A percentile compares a stretch with the other conserved stretches of the same genome.
phyloP scores from a whole-genome alignment of 2,888 invertebrate genomes.

The Lasioglossum oenotherae region DNA sequence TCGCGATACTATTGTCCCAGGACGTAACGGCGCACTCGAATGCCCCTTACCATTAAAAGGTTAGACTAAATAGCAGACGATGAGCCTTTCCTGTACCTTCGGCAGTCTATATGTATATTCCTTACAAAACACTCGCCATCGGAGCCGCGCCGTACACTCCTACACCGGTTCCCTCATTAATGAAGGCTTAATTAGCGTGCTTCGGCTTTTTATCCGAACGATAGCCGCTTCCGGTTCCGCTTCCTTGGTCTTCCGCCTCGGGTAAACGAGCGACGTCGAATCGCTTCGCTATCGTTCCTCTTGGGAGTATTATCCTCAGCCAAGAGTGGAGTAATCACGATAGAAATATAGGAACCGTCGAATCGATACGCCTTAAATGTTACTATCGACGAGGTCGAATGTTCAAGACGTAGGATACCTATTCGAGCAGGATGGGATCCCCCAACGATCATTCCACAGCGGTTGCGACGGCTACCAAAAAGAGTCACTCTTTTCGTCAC shows the following conservation, averaged over 20 bases:
- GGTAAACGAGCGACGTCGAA: conserved; percentile 58
- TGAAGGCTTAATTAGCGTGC: conserved; percentile 65
- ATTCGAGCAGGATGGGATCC: background rate
- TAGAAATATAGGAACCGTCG: conserved; percentile 21
- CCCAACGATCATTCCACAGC: background rate
- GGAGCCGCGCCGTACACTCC: conserved; percentile 31
- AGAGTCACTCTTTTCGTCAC: too few relatives aligned
- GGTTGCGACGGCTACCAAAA: background rate
- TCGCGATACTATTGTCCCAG: background rate
- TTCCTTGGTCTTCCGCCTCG: conserved; percentile 63
- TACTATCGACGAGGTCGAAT: background rate
- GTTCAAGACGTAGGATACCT: background rate
- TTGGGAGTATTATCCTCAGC: conserved; percentile 46
- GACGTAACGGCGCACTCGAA: background rate
- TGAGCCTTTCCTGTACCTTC: conserved; percentile 40
- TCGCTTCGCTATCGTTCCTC: conserved; percentile 45
- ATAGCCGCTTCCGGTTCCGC: conserved; percentile 77
- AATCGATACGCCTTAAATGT: conserved; percentile 35
- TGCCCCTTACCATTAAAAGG: conserved; percentile 18
- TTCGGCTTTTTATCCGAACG: conserved; percentile 72
- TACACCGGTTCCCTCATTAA: conserved; percentile 65
- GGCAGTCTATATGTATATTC: conserved; percentile 25
- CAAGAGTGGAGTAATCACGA: conserved; percentile 29
- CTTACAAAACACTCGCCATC: conserved; percentile 53
- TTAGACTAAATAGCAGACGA: conserved; percentile 33